phyloP scores from a whole-genome alignment of 2,113 vertebrate genomes.

The Centrocercus urophasianus region DNA sequence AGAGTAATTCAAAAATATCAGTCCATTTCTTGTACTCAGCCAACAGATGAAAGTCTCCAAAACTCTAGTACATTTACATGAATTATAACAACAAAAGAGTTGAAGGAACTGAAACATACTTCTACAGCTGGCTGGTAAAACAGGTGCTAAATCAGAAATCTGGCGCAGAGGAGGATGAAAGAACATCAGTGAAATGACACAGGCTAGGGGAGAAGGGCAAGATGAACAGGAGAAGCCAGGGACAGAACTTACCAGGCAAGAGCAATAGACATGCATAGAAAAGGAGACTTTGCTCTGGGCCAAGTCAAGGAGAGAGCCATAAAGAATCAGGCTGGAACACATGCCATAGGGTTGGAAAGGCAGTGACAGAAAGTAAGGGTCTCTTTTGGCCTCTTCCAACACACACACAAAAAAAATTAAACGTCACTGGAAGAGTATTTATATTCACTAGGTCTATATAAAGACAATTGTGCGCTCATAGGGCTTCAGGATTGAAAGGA shows the following conservation, averaged over 20 bases:
- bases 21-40: not conserved
- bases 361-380: not conserved
- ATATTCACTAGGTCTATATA: not conserved
- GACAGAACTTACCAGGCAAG: not conserved
- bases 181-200: not conserved
- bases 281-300: not conserved
- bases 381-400: not conserved
- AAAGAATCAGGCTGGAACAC: not conserved
- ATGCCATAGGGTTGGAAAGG: not conserved
- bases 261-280: not conserved
- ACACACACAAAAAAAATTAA: not conserved
- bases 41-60: not conserved
- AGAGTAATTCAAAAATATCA: not conserved
- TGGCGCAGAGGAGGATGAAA: not conserved
- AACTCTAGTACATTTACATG: not conserved
- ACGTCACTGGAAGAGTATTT: not conserved
- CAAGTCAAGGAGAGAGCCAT: not conserved
- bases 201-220: not conserved
- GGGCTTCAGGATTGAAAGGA: not conserved
- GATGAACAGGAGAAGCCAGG: accelerated
- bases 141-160: not conserved
- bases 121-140: not conserved
- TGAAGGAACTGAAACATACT: not conserved
- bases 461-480: not conserved
- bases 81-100: not conserved